These are phyloP conservation scores for Drosophila anceps DNA, from an alignment of 2,888 invertebrate species.

Conservation along the genomic window DNA sequence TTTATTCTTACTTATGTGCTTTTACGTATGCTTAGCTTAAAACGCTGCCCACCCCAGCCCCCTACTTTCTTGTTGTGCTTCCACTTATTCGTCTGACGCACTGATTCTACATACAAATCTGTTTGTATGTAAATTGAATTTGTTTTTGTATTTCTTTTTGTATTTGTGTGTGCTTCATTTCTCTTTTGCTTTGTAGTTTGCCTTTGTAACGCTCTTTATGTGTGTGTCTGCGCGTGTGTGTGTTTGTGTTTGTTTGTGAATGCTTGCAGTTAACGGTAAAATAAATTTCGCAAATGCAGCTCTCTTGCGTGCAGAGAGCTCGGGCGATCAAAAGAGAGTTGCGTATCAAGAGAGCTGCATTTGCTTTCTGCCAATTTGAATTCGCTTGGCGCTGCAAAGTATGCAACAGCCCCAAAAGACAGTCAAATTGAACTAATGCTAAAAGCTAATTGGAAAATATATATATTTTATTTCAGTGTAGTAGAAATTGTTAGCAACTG, in stretches of 20 bases:
- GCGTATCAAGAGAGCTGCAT: slow-evolving; percentile 41
- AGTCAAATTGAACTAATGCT: slow-evolving; percentile 53
- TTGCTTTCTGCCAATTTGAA: slow-evolving; percentile 55
- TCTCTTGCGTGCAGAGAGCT: slow-evolving; percentile 31
- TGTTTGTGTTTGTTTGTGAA: slow-evolving; percentile 17
- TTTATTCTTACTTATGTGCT: slow-evolving; percentile 54
- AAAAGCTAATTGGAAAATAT: slow-evolving; percentile 33
- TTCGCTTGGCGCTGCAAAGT: slow-evolving; percentile 64
- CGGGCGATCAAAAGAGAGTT: slow-evolving; percentile 9
- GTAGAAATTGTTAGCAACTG: slow-evolving; percentile 73
- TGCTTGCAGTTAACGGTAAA: slow-evolving; percentile 44
- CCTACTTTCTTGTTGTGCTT: slow-evolving; percentile 23
- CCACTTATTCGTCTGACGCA: slow-evolving; percentile 38
- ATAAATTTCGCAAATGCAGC: slow-evolving; percentile 37
- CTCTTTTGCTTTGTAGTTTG: slow-evolving; percentile 23
- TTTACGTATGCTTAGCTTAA: slow-evolving; percentile 62
- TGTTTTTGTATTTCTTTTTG: neutral
- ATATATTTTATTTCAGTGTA: slow-evolving; percentile 27
- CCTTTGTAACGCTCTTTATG: slow-evolving; percentile 32
- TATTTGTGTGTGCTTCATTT: slow-evolving; percentile 15
- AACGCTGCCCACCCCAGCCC: slow-evolving; percentile 26
- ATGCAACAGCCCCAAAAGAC: slow-evolving; percentile 59
- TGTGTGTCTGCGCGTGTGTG: slow-evolving; percentile 12
- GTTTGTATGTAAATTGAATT: slow-evolving; percentile 37
- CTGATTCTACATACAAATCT: slow-evolving; percentile 46